Conservation (phyloP, 2,888 invertebrate genomes). For the Sinotaia quadrata region DNA sequence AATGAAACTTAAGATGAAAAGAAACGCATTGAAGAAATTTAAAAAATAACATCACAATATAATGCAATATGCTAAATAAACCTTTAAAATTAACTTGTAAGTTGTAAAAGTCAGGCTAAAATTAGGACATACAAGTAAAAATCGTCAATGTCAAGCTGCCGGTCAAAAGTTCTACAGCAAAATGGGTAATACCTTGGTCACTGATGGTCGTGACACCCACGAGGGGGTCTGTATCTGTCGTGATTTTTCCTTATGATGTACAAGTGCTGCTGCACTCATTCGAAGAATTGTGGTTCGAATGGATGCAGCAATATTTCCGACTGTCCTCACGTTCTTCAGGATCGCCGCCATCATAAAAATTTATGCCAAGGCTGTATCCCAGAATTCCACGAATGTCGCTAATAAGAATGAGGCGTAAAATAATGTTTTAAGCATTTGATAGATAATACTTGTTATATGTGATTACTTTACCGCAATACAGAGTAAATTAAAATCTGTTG, state of each 20-base stretch:
- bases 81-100: not conserved
- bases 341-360: conserved; percentile 45
- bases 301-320: conserved; percentile 28
- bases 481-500: no score
- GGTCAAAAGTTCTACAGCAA: not conserved
- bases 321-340: conserved; percentile 39
- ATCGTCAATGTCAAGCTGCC: conserved; percentile 24
- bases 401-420: no score
- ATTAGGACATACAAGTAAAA: not conserved
- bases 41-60: not conserved
- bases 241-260: conserved; percentile 28
- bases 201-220: not conserved
- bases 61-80: no score
- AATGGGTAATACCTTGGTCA: conserved; percentile 8
- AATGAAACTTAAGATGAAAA: no score
- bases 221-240: conserved; percentile 24
- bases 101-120: not conserved
- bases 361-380: conserved; percentile 20
- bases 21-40: no score
- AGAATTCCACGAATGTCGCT: no score
- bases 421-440: no score
- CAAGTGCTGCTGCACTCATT: conserved; percentile 29
- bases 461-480: no score
- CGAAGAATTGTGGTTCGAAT: conserved; percentile 36
- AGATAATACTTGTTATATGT: no score